Conservation (phyloP, 1,140 invertebrate species). For the Zaprionus ornatus region DNA sequence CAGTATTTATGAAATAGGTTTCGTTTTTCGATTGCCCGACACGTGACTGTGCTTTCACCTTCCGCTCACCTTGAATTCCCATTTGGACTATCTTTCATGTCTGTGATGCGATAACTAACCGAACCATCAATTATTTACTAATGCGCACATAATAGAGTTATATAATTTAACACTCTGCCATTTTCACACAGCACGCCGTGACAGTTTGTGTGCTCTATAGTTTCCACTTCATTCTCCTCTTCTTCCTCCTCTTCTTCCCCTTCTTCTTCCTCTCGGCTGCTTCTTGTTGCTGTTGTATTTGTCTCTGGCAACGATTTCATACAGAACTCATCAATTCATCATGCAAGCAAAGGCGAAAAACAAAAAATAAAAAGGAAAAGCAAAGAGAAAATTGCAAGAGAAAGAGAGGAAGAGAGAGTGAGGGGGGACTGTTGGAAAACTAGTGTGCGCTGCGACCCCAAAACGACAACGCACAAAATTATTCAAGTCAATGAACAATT, state of each 20-base stretch:
- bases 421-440: slow-evolving; percentile 13
- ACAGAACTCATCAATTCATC: slow-evolving; percentile 71
- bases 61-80: not conserved
- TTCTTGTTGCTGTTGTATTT: slow-evolving; percentile 5
- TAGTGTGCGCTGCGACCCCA: slow-evolving; percentile 57
- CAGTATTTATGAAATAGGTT: not conserved
- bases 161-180: slow-evolving; percentile 54
- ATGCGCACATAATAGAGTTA: slow-evolving; percentile 74
- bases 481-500: slow-evolving; percentile 83
- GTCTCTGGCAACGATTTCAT: slow-evolving; percentile 32
- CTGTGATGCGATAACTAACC: slow-evolving; percentile 5
- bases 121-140: slow-evolving; percentile 69
- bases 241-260: not conserved
- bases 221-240: not conserved
- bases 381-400: slow-evolving; percentile 17
- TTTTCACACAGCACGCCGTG: slow-evolving; percentile 37
- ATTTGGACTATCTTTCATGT: slow-evolving; percentile 29
- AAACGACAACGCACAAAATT: slow-evolving; percentile 76
- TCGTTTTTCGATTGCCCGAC: not conserved
- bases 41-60: not conserved
- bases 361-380: not conserved
- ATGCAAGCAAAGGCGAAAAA: slow-evolving; percentile 33
- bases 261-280: not conserved
- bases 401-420: not conserved
- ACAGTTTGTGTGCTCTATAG: slow-evolving; percentile 29